A percentile compares a stretch with the other conserved stretches of the same genome.
These are phyloP conservation scores for Brachyopa scutellaris DNA, from an alignment of 2,888 invertebrate species.

Conservation along the genomic window DNA sequence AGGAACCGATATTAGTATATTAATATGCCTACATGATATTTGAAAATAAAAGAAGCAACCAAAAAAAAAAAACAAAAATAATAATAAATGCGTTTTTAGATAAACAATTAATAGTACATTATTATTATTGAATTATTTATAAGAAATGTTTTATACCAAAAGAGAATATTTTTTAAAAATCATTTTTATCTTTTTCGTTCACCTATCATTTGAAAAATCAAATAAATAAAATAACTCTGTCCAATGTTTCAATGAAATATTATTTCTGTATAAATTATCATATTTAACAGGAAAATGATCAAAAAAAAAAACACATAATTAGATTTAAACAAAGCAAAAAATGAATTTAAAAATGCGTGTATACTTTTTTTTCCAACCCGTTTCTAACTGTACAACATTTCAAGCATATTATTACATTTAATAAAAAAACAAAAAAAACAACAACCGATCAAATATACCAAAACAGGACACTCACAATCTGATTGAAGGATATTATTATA, in stretches of 20 bases:
- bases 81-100: slow-evolving; percentile 30
- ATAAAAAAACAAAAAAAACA: slow-evolving; percentile 17
- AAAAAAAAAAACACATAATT: slow-evolving; percentile 9
- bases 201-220: slow-evolving; percentile 16
- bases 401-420: slow-evolving; percentile 35
- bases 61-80: background rate
- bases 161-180: slow-evolving; percentile 47
- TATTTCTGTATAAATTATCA: slow-evolving; percentile 37
- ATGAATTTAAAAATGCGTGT: slow-evolving; percentile 37
- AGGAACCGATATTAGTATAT: slow-evolving; percentile 49
- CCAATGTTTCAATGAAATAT: slow-evolving; percentile 35
- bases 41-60: background rate
- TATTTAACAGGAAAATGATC: background rate
- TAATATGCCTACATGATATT: slow-evolving; percentile 45
- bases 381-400: slow-evolving; percentile 63
- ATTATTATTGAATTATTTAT: slow-evolving; percentile 56
- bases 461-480: slow-evolving; percentile 63
- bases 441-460: slow-evolving; percentile 25
- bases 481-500: slow-evolving; percentile 55
- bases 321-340: slow-evolving; percentile 10
- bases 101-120: slow-evolving; percentile 52
- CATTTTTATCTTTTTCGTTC: slow-evolving; percentile 9
- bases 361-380: slow-evolving; percentile 47
- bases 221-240: slow-evolving; percentile 39
- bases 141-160: slow-evolving; percentile 61